These are phyloP conservation scores for Scomber scombrus DNA, from an alignment of 2,113 vertebrate genomes.

Conservation along the genomic window DNA sequence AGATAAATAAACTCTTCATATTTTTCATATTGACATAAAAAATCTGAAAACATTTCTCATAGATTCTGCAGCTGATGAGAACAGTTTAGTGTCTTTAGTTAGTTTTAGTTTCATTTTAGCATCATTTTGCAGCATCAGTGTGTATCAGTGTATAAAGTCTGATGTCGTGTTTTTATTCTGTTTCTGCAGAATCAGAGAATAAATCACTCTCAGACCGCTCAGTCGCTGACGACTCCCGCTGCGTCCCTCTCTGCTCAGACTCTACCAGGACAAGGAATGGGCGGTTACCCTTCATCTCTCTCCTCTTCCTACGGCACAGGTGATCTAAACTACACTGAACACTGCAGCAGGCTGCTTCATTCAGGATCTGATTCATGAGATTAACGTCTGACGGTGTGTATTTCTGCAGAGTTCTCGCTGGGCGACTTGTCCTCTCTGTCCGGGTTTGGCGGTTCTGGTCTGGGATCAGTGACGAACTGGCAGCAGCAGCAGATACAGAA, in stretches of 20 bases:
- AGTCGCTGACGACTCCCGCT: slow-evolving; percentile 94
- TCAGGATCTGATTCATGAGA: neutral
- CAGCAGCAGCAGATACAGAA: slow-evolving; percentile 95
- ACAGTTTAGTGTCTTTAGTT: no score
- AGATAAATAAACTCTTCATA: no score
- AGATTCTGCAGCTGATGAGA: no score
- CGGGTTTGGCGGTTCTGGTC: slow-evolving; percentile 91
- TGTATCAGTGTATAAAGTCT: neutral
- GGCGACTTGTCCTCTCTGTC: slow-evolving; percentile 92
- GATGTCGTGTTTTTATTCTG: neutral
- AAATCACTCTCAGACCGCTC: slow-evolving; percentile 97
- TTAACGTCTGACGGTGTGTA: neutral
- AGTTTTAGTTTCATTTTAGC: no score
- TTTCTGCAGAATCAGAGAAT: slow-evolving; percentile 95
- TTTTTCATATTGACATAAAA: no score
- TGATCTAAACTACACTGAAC: slow-evolving; percentile 71
- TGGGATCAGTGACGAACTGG: slow-evolving; percentile 93
- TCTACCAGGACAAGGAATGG: slow-evolving; percentile 94
- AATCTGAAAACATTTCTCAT: no score
- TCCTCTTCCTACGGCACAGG: slow-evolving; percentile 95
- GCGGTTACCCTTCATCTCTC: slow-evolving; percentile 94
- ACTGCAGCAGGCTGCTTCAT: neutral
- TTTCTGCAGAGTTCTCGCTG: slow-evolving; percentile 92
- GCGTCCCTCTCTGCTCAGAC: slow-evolving; percentile 92
- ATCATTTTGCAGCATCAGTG: no score